Evolutionary conservation across 1,140 invertebrate species (phyloP).

Genomic region (Pectinophora gossypiella): DNA sequence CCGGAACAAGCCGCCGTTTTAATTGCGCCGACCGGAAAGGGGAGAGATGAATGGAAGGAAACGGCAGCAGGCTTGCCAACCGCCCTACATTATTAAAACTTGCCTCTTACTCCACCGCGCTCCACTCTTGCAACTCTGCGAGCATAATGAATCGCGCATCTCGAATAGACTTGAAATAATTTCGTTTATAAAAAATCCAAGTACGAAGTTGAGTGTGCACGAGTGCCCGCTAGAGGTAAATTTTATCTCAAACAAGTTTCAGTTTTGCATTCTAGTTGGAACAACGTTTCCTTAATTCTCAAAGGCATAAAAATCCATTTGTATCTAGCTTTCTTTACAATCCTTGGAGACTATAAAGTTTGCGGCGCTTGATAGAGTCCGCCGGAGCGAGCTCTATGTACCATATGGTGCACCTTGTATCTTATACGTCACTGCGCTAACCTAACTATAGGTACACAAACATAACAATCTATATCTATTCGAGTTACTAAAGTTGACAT

Average conservation of each 20-base stretch:
- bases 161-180: constrained; percentile 35
- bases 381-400: not conserved
- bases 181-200: constrained; percentile 19
- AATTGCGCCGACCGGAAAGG: constrained; percentile 69
- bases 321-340: not conserved
- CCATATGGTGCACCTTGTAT: not conserved
- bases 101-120: constrained; percentile 46
- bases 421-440: too few relatives aligned
- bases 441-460: too few relatives aligned
- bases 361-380: not conserved
- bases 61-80: constrained; percentile 54
- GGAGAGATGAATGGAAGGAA: constrained; percentile 70
- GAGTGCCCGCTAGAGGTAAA: not conserved
- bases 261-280: not conserved
- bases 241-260: too few relatives aligned
- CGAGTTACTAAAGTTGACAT: too few relatives aligned
- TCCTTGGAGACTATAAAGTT: not conserved
- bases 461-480: too few relatives aligned
- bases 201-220: not conserved
- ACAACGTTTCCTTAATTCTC: not conserved
- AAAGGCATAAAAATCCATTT: constrained; percentile 2
- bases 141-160: constrained; percentile 41
- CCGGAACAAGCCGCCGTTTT: constrained; percentile 65
- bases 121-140: constrained; percentile 38
- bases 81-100: constrained; percentile 70